These are phyloP conservation scores for Camarhynchus parvulus DNA, from an alignment of 2,113 vertebrate species.

Conservation along the genomic window DNA sequence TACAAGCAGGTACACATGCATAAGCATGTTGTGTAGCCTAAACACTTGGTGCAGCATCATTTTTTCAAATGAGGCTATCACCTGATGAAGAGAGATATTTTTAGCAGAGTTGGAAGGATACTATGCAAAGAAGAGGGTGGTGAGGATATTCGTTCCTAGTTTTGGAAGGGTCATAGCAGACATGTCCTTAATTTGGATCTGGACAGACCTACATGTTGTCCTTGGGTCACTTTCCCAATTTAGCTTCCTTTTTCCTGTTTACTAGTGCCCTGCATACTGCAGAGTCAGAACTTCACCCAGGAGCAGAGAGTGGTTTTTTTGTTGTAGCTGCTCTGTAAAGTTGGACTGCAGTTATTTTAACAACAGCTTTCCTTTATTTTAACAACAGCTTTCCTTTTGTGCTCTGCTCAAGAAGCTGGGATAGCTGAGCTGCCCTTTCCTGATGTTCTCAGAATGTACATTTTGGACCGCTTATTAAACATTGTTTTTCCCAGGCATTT, in stretches of 20 bases:
- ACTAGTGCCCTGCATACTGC: not conserved
- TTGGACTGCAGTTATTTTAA: not conserved
- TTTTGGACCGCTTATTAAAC: not conserved
- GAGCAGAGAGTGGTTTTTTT: not conserved
- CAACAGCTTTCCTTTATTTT: not conserved
- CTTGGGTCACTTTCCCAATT: not conserved
- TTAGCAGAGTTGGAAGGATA: not conserved
- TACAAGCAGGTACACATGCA: not conserved
- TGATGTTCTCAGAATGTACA: not conserved
- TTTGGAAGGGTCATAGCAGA: not conserved
- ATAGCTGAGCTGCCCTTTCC: not conserved
- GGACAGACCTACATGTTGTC: not conserved
- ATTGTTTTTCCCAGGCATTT: not conserved
- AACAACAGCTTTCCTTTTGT: not conserved
- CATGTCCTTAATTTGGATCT: not conserved
- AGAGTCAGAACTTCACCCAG: not conserved
- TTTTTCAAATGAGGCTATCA: not conserved
- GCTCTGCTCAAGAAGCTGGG: not conserved
- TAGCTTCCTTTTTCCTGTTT: constrained; percentile 21
- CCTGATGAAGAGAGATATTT: not conserved
- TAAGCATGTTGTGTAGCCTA: not conserved
- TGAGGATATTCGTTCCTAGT: not conserved
- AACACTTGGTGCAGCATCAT: not conserved
- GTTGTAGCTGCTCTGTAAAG: not conserved
- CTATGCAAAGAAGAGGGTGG: not conserved